Evolutionary conservation across 2,113 vertebrate species (phyloP), one percentile per base, ranked within the genome.

Genomic region (Spheniscus mendiculus): DNA sequence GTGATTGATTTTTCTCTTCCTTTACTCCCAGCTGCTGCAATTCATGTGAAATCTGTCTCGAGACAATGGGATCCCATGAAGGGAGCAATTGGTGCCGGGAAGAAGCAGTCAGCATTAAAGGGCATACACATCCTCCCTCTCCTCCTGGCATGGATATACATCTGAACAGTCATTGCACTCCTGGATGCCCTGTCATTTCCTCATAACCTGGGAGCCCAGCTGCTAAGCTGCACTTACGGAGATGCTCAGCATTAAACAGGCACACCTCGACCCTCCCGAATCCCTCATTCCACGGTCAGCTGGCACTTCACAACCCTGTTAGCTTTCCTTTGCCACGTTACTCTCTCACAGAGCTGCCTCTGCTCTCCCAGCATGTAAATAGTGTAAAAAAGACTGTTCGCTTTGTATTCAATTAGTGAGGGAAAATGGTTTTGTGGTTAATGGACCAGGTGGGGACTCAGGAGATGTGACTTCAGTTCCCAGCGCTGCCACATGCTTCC

Each of bases 201-300:
- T 70, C 29, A 11, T 36, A 23, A 3, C 15, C 34, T 40, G 50
- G 70, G 70, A 85, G 17, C 30, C 34, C 76, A 63, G 34, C 12
- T 62, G 30, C n/a, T 58, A 6, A 72, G 25, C 1, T 12, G 38
- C 34, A 32, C 15, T 72, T 42, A 10, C 10, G 47, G 80, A 79
- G 29, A 22, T 87, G 65, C 17, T 76, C 1, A 0, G 59, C 29
- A 15, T 62, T 62, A 44, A 73, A 38, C 23, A 61, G 72, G 59
- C 38, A 49, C 56, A 40, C 9, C 53, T 20, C 0, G 0, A 34
- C 19, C 19, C n/a, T 58, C 56, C 42, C 5, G 1, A 76, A 91
- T 52, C 26, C 70, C 80, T 47, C 58, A 29, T 34, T 42, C 70
- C 18, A 0, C n/a, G 25, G 12, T 13, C 34, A 56, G 29, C 87